These are phyloP conservation scores for Triplophysa dalaica DNA, from an alignment of 2,113 vertebrate genomes.

Conservation along the genomic window DNA sequence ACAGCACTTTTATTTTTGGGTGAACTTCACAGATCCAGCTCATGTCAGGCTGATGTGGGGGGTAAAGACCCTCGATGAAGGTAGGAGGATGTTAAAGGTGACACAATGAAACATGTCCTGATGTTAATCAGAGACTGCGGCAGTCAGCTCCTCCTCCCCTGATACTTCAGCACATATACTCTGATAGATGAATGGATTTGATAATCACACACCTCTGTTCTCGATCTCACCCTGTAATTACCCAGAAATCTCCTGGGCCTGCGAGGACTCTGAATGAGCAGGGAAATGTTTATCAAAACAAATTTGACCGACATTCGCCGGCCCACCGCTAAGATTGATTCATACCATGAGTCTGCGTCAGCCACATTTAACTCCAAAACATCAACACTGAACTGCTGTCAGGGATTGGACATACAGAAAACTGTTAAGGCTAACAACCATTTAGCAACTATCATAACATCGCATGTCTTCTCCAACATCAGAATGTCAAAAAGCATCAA, in stretches of 20 bases:
- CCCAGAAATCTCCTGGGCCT: not conserved
- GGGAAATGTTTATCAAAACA: conserved; percentile 14
- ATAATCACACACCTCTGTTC: conserved; percentile 40
- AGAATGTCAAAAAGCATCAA: too few species aligned
- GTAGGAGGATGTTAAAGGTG: conserved; percentile 10
- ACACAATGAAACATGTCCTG: conserved; percentile 1
- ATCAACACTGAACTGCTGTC: too few species aligned
- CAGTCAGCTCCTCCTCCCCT: conserved; percentile 17
- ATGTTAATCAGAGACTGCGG: not conserved
- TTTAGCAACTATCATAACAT: too few species aligned
- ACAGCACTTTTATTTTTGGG: too few species aligned
- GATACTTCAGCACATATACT: conserved; percentile 30
- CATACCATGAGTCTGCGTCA: conserved; percentile 5
- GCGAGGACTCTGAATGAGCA: not conserved
- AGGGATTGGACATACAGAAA: too few species aligned
- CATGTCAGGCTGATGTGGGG: not conserved
- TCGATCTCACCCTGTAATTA: conserved; percentile 34
- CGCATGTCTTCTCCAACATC: too few species aligned
- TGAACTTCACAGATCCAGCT: not conserved
- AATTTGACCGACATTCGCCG: not conserved
- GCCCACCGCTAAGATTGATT: not conserved
- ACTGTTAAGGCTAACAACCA: too few species aligned
- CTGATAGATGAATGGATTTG: conserved; percentile 28
- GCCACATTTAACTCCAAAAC: not conserved
- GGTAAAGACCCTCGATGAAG: not conserved